Base-by-base conservation (phyloP, 2,888 invertebrate genomes). In the Drosophila tripunctata region DNA sequence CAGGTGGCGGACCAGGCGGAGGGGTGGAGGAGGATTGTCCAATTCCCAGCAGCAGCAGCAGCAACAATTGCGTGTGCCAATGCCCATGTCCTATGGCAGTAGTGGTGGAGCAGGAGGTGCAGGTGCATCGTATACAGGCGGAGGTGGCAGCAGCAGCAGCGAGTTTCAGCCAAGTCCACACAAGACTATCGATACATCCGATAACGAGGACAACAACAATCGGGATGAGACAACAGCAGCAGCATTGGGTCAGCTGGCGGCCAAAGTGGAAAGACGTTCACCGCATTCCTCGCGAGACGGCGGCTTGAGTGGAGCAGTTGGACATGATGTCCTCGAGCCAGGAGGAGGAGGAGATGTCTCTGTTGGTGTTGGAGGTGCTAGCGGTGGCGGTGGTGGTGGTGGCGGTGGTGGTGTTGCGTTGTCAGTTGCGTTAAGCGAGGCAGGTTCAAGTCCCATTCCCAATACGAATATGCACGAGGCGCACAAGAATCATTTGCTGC, bases 371-470 rank as follows among this genome's bases (percentile, higher is more conserved):
- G n/a, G n/a, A n/a, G n/a, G n/a, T n/a, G n/a, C n/a, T n/a, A n/a
- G n/a, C n/a, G n/a, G n/a, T n/a, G n/a, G n/a, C n/a, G n/a, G n/a
- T n/a, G n/a, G n/a, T n/a, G n/a, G n/a, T n/a, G n/a, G n/a, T n/a
- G n/a, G n/a, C n/a, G n/a, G n/a, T n/a, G n/a, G n/a, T n/a, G n/a
- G n/a, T n/a, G n/a, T n/a, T n/a, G n/a, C n/a, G n/a, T n/a, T n/a
- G n/a, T n/a, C 54, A 0, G 30, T 15, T 0, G 61, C 82, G 0
- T 3, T 78, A 1, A 82, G 81, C 14, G 82, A 79, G 33, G 67
- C 78, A 27, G 89, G 88, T 51, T 89, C 90, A 45, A 90, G 90
- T 82, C 89, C 89, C 50, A 89, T 88, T 78, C 88, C 89, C 54
- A 89, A 88, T 51, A 86, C 87, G 44, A 89, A 88, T 35, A 81